These are phyloP conservation scores for Zoanthus solanderi DNA, from an alignment of 92 coral and sea anemone species.

Conservation along the genomic window DNA sequence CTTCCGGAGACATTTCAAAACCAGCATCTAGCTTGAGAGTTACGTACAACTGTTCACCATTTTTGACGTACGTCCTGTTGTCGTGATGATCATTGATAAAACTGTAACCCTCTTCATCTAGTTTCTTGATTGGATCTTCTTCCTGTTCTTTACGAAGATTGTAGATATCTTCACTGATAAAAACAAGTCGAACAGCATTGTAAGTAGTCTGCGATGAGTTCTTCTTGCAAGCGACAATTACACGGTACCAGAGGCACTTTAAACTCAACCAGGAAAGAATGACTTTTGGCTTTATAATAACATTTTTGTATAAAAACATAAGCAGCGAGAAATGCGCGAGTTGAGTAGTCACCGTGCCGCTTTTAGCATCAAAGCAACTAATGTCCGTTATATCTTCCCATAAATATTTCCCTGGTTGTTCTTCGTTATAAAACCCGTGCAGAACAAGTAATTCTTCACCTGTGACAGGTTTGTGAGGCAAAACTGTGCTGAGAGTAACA, in stretches of 20 bases:
- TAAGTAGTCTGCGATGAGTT: background rate
- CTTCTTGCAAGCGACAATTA: background rate
- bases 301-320: background rate
- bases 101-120: background rate
- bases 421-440: slow-evolving; percentile 21
- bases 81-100: background rate
- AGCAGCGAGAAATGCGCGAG: slow-evolving; percentile 18
- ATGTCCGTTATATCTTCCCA: slow-evolving; percentile 18
- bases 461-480: slow-evolving; percentile 1
- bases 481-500: slow-evolving; percentile 17
- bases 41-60: background rate
- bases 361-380: background rate
- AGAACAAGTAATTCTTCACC: slow-evolving; percentile 19
- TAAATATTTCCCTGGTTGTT: slow-evolving; percentile 1
- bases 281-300: background rate
- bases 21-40: background rate
- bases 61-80: slow-evolving; percentile 5
- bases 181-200: background rate
- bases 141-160: background rate
- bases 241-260: slow-evolving; percentile 8
- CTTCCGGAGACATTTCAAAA: slow-evolving; percentile 2
- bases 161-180: slow-evolving; percentile 29
- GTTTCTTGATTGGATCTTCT: background rate
- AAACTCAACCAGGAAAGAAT: slow-evolving; percentile 11
- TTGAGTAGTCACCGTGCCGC: background rate